A percentile compares a stretch with the other conserved stretches of the same genome.
These are phyloP conservation scores for Datnioides undecimradiatus DNA, from an alignment of 2,113 vertebrate species.

Conservation along the genomic window DNA sequence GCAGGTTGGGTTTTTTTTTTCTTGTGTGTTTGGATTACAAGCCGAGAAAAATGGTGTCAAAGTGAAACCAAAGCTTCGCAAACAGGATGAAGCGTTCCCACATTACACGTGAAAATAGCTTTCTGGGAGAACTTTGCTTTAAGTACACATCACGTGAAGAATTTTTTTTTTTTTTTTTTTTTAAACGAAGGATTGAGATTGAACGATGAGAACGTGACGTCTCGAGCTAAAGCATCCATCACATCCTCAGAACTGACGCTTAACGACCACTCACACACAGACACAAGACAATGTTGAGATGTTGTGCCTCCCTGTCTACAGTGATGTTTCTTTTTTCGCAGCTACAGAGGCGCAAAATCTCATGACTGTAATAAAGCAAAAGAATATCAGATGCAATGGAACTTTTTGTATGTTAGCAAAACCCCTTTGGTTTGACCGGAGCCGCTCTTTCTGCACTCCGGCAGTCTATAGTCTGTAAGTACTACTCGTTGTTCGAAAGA, in stretches of 20 bases:
- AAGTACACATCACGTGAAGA: conserved; percentile 71
- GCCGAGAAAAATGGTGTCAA: conserved; percentile 48
- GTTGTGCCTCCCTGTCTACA: conserved; percentile 76
- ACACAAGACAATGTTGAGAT: conserved; percentile 59
- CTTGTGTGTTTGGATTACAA: conserved; percentile 7
- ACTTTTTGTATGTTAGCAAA: conserved; percentile 89
- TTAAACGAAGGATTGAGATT: conserved; percentile 78
- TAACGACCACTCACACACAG: conserved; percentile 53
- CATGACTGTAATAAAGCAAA: conserved; percentile 80
- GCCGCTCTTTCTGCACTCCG: conserved; percentile 87
- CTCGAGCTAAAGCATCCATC: conserved; percentile 42
- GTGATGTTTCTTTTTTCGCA: conserved; percentile 72
- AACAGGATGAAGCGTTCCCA: conserved; percentile 70
- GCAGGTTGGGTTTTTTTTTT: background rate
- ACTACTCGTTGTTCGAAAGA: conserved; percentile 91
- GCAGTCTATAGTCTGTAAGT: conserved; percentile 97
- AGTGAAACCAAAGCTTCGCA: conserved; percentile 81
- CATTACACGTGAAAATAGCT: conserved; percentile 71
- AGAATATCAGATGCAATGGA: conserved; percentile 89
- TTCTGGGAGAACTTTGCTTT: conserved; percentile 86
- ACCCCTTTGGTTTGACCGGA: conserved; percentile 85
- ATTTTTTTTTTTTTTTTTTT: conserved; percentile 1
- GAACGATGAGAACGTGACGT: conserved; percentile 72
- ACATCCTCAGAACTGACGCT: conserved; percentile 43
- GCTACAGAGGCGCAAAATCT: conserved; percentile 83